Base-by-base conservation (phyloP, 1,140 invertebrate genomes). In the Drosophila miranda region DNA sequence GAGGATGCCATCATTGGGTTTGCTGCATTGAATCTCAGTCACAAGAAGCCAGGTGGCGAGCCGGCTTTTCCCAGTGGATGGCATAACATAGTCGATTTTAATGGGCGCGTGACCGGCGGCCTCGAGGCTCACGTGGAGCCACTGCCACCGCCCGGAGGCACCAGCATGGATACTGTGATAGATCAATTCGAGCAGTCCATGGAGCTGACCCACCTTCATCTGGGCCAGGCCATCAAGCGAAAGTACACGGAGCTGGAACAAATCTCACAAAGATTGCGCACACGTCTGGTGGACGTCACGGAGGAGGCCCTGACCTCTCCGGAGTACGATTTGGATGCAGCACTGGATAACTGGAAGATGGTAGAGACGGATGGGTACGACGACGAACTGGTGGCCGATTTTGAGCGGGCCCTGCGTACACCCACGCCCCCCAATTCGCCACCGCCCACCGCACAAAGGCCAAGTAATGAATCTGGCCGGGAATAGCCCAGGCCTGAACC, bases 21-120 rank as follows among this genome's bases (percentile, higher is more conserved):
- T 79, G 92, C 93, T 23, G 92, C 93, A 14, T 80, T 94, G 30
- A 93, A 94, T 91, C 89, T 94, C 34, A 93, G 92, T 11, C 90
- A 68, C 92, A 45, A 77, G 30, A 79, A 94, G n/a, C 60, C 91
- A 11, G 83, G 90, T 44, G 93, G 93, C 13, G 92, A 72, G 11
- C 34, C 34, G 5, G 11, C 34, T 91, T 93, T 90, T 50, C 87
- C 94, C 44, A 92, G 92, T 50, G 94, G 93, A 11, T 94, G 93
- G 93, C 94, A 94, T 78, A 93, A 94, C 78, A 93, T 94, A 48
- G 92, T 93, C 3, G 93, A 94, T 69, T 94, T 94, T 60, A 92
- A 91, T 64, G 93, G 93, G 14, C 92, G 93, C 66, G 93, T 93
- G 45, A 93, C 93, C 23, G 94, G 93, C 11, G 93, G 94, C 76